Conservation (phyloP, 2,113 vertebrate genomes). For the Triplophysa tibetana region DNA sequence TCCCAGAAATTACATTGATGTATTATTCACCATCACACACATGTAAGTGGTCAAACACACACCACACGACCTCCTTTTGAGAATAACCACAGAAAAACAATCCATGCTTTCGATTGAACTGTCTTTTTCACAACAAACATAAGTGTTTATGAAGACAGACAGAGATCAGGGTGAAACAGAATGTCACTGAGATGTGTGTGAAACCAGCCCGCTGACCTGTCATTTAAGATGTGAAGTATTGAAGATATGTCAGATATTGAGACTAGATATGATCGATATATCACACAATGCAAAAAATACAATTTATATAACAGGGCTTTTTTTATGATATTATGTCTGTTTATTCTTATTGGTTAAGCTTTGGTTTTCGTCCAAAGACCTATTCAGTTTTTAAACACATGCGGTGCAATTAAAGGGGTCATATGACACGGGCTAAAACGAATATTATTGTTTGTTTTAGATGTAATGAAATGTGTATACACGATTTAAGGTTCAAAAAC, state of each 20-base stretch:
- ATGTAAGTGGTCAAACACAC: neutral
- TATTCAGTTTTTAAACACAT: too few species aligned
- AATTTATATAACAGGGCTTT: too few species aligned
- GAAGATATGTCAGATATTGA: constrained; percentile 15
- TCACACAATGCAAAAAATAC: too few species aligned
- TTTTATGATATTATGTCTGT: too few species aligned
- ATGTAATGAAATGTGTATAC: too few species aligned
- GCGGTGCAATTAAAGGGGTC: too few species aligned
- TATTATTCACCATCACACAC: constrained; percentile 39
- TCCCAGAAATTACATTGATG: constrained; percentile 43
- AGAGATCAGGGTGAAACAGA: constrained; percentile 36
- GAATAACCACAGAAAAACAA: neutral
- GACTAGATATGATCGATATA: too few species aligned
- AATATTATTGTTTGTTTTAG: too few species aligned
- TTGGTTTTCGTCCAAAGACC: too few species aligned
- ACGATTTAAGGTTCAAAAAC: too few species aligned
- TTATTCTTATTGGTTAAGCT: too few species aligned
- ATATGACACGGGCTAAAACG: too few species aligned
- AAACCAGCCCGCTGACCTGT: constrained; percentile 37
- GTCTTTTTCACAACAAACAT: neutral
- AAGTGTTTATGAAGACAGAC: constrained; percentile 56
- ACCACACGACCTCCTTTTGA: neutral
- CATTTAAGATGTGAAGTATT: constrained; percentile 29
- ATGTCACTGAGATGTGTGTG: constrained; percentile 64
- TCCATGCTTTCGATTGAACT: neutral